Percentiles rank a stretch among this genome's conserved stretches.
These are phyloP conservation scores for Zosterops lateralis DNA, from an alignment of 2,113 vertebrate species.

Conservation along the genomic window DNA sequence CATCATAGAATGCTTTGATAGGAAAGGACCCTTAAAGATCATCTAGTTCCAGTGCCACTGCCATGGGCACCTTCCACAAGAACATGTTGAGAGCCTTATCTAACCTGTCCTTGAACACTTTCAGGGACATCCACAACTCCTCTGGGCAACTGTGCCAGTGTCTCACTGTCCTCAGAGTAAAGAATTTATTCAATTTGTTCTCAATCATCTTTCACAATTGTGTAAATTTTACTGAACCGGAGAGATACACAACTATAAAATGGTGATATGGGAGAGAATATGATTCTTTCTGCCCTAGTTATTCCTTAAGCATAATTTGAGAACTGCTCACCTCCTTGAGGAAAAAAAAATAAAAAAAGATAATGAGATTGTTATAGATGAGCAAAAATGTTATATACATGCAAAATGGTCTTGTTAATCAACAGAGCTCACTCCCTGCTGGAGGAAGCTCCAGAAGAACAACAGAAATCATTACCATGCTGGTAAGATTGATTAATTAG, in stretches of 20 bases:
- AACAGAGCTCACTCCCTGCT: constrained; percentile 46
- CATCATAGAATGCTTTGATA: neutral
- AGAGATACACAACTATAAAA: neutral
- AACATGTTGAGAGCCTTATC: neutral
- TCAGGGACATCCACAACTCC: neutral
- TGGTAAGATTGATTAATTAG: constrained; percentile 64
- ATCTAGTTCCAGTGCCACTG: neutral
- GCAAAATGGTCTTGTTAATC: constrained; percentile 54
- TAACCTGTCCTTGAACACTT: neutral
- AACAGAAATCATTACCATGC: constrained; percentile 50
- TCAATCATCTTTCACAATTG: neutral
- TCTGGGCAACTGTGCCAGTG: neutral
- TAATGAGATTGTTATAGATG: constrained; percentile 45
- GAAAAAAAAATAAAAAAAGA: neutral
- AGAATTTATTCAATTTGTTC: neutral
- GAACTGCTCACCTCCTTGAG: neutral
- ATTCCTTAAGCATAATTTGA: neutral
- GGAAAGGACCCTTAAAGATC: neutral
- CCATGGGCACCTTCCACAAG: neutral
- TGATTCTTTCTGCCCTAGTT: neutral
- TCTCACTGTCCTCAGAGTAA: neutral
- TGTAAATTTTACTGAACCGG: neutral
- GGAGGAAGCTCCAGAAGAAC: constrained; percentile 50
- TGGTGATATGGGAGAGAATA: neutral
- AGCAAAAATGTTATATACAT: constrained; percentile 45